Conservation (phyloP, 2,888 invertebrate species). For the Drosophila paracracens region DNA sequence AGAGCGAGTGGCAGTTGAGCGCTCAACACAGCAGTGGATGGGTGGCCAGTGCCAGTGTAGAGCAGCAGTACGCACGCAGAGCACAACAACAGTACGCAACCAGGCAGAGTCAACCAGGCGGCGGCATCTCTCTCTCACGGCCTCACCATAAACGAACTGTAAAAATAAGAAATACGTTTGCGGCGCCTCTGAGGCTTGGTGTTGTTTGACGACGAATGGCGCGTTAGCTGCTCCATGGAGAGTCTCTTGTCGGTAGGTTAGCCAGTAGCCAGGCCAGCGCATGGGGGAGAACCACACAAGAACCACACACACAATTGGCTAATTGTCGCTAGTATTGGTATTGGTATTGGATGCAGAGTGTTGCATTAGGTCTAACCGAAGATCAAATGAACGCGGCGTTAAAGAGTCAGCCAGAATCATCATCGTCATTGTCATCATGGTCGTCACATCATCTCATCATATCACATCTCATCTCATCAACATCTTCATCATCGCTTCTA, state of each 20-base stretch:
- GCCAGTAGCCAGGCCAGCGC: slow-evolving; percentile 33
- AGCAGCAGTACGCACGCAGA: slow-evolving; percentile 31
- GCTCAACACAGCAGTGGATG: slow-evolving; percentile 12
- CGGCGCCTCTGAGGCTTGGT: slow-evolving; percentile 63
- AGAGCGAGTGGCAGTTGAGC: slow-evolving; percentile 33
- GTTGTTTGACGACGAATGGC: slow-evolving; percentile 37
- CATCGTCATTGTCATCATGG: slow-evolving; percentile 55
- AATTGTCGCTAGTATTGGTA: slow-evolving; percentile 23
- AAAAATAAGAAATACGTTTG: slow-evolving; percentile 81
- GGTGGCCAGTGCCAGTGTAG: slow-evolving; percentile 35
- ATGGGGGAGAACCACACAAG: slow-evolving; percentile 27
- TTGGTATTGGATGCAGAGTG: slow-evolving; percentile 15
- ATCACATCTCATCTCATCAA: slow-evolving; percentile 10
- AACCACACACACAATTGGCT: slow-evolving; percentile 31
- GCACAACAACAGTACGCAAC: slow-evolving; percentile 42
- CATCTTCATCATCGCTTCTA: slow-evolving; percentile 58
- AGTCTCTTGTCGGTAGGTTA: slow-evolving; percentile 48
- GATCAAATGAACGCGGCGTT: slow-evolving; percentile 41
- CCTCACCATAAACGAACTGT: slow-evolving; percentile 71
- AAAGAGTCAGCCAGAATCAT: slow-evolving; percentile 57
- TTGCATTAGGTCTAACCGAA: slow-evolving; percentile 45
- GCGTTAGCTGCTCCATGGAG: slow-evolving; percentile 54
- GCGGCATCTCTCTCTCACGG: slow-evolving; percentile 59
- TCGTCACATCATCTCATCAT: slow-evolving; percentile 20
- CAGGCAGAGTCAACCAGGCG: slow-evolving; percentile 61